Base-by-base conservation (phyloP, 1,140 invertebrate genomes). In the Sycophaga agraensis region DNA sequence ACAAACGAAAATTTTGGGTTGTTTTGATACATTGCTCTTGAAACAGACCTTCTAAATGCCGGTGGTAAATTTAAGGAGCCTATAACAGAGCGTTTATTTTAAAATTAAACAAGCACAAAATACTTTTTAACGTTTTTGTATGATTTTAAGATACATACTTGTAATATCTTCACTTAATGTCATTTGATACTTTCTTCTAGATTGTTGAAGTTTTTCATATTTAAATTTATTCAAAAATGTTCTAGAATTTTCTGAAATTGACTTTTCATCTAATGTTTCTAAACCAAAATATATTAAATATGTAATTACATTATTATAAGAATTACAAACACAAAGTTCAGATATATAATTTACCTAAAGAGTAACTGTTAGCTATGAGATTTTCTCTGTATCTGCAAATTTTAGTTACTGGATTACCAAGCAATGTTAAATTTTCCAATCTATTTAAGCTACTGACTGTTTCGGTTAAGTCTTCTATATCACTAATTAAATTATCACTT, bases 371-470 rank as follows among this genome's bases (percentile, higher is more conserved):
- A 3, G 84, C 85, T 62, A 88, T 88, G 9, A 88, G 70, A 54
- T 82, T 86, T 75, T 89, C 87, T 68, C 84, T 83, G 64, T 88
- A 89, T 65, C 84, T 79, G 68, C 84, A 82, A 64, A 77, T 74
- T 63, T 75, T 81, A 4, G 79, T 82, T 62, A 89, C 83, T 4
- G 86, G 85, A 71, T 89, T 89, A 0, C 83, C 85, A 42, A 74
- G 76, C 34, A 89, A 82, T 60, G 79, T 82, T 1, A 84, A 67
- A 50, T 86, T 82, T 39, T 76, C 77, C 7, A 89, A 73, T 56
- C 74, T 74, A 21, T 72, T 65, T 59, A 87, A 78, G 17, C 76
- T 82, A 48, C 75, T 82, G 24, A 89, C 65, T 42, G 78, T 75
- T 59, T 84, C 76, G 37, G 80, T 82, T 17, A 84, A 65, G 65